A percentile compares a stretch with the other conserved stretches of the same genome.
Conservation (phyloP, 2,113 vertebrate genomes). For the Colossoma macropomum region DNA sequence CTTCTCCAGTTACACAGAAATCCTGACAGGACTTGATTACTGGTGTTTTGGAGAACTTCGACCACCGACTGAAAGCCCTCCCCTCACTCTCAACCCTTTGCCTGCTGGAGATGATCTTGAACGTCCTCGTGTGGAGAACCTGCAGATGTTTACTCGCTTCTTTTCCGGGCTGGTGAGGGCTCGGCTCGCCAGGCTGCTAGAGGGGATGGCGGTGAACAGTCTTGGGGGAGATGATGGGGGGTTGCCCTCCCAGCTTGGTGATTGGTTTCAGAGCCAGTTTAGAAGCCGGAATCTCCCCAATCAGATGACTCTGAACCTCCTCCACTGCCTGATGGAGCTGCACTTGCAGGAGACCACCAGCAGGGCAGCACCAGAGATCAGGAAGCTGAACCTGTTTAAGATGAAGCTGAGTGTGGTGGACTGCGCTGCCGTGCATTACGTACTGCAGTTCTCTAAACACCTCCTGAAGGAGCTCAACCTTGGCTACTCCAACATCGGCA, state of each 20-base stretch:
- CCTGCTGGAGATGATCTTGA: constrained; percentile 36
- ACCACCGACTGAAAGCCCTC: constrained; percentile 33
- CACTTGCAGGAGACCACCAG: constrained; percentile 59
- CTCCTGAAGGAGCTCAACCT: constrained; percentile 70
- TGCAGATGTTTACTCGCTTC: constrained; percentile 76
- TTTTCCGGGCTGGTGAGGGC: constrained; percentile 69
- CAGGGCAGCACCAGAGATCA: constrained; percentile 64
- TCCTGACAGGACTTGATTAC: constrained; percentile 66
- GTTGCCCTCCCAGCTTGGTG: constrained; percentile 50
- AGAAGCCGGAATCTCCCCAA: constrained; percentile 60
- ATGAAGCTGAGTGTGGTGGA: constrained; percentile 73
- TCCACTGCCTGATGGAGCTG: constrained; percentile 73
- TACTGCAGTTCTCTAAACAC: constrained; percentile 68
- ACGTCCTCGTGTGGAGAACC: constrained; percentile 58
- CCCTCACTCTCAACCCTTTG: constrained; percentile 27
- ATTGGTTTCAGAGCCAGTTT: constrained; percentile 69
- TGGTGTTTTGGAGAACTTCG: constrained; percentile 68
- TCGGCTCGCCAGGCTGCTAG: constrained; percentile 60
- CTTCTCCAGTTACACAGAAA: constrained; percentile 53
- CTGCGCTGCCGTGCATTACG: constrained; percentile 71
- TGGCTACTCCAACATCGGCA: constrained; percentile 75
- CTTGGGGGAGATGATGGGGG: constrained; percentile 31
- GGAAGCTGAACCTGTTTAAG: constrained; percentile 72
- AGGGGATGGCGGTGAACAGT: constrained; percentile 55
- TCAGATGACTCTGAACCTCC: constrained; percentile 65